Percentiles rank a stretch among this genome's conserved stretches.
These are phyloP conservation scores for Xanthia icteritia DNA, from an alignment of 2,888 invertebrate genomes.

Conservation along the genomic window DNA sequence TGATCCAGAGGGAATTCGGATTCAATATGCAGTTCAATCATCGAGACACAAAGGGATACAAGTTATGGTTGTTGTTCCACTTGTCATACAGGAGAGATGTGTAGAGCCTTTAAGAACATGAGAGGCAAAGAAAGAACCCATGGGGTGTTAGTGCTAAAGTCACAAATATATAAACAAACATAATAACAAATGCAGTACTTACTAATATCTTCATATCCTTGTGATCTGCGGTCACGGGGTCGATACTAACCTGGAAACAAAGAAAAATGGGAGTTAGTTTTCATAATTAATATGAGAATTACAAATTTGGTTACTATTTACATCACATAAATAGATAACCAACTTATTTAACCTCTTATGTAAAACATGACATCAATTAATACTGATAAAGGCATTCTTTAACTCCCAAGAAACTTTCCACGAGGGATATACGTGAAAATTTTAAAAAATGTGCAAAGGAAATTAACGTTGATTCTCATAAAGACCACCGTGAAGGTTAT, in stretches of 20 bases:
- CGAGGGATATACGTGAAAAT: not conserved
- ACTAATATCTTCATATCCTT: slow-evolving; percentile 90
- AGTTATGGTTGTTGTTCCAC: not conserved
- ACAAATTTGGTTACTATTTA: not conserved
- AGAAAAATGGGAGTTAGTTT: slow-evolving; percentile 38
- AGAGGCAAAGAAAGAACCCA: slow-evolving; percentile 34
- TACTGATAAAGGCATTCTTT: not conserved
- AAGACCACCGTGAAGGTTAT: slow-evolving; percentile 39
- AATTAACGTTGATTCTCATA: slow-evolving; percentile 11
- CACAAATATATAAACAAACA: slow-evolving; percentile 79
- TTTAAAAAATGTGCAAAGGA: slow-evolving; percentile 7
- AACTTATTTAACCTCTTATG: not conserved
- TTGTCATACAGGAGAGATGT: not conserved
- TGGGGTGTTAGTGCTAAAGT: slow-evolving; percentile 57
- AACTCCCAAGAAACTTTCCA: not conserved
- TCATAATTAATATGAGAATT: not conserved
- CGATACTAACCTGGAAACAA: slow-evolving; percentile 88
- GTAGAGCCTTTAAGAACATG: slow-evolving; percentile 3
- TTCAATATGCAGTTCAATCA: not conserved
- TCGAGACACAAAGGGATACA: not conserved
- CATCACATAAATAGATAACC: not conserved
- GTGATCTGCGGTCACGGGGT: slow-evolving; percentile 87
- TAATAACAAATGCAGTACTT: slow-evolving; percentile 84
- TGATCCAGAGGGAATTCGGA: not conserved
- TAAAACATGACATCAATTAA: not conserved